Percentiles rank a stretch among this genome's conserved stretches.
These are phyloP conservation scores for Clarias pachynema DNA, from an alignment of 2,797 vertebrate genomes.

Conservation along the genomic window DNA sequence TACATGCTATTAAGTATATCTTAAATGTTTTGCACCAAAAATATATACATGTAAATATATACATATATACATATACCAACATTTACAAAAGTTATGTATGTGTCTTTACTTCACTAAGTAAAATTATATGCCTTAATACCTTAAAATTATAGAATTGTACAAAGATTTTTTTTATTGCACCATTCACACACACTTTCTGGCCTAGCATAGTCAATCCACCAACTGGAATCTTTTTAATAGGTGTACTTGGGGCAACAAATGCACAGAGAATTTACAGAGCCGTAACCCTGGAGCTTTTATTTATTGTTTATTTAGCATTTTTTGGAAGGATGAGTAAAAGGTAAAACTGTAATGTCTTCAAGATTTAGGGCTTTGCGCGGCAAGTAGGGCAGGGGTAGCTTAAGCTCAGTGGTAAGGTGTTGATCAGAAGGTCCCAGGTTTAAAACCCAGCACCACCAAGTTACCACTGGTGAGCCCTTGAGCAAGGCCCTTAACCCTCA, in stretches of 20 bases:
- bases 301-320: constrained; percentile 1
- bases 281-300: not conserved
- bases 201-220: not conserved
- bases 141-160: not conserved
- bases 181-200: not conserved
- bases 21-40: not conserved
- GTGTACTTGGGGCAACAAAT: not conserved
- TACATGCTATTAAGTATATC: not conserved
- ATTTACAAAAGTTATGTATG: not conserved
- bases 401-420: too few species aligned
- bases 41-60: not conserved
- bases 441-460: too few species aligned
- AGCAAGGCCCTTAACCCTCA: too few species aligned
- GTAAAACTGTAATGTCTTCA: not conserved
- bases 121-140: not conserved
- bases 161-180: not conserved
- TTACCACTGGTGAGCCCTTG: too few species aligned
- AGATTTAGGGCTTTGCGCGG: not conserved
- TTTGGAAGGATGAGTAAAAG: not conserved
- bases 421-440: too few species aligned
- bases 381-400: too few species aligned
- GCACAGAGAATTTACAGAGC: not conserved
- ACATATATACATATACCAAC: not conserved
- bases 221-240: not conserved
- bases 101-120: not conserved